Evolutionary conservation across 2,888 invertebrate genomes (phyloP).

Genomic region (Orthonychiurus folsomi): DNA sequence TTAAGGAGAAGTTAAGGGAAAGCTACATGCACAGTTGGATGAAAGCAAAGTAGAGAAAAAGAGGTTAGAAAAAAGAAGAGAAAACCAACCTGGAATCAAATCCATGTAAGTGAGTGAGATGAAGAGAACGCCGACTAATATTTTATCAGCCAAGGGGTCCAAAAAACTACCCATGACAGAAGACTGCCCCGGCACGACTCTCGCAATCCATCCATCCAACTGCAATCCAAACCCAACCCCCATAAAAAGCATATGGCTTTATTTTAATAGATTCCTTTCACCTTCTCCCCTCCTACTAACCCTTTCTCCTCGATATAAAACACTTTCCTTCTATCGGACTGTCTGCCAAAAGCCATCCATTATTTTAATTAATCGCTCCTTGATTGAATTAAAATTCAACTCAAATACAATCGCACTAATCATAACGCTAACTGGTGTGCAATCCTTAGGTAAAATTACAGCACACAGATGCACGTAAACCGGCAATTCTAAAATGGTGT

Average conservation of each 20-base stretch:
- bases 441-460: too few species aligned
- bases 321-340: too few species aligned
- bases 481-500: too few species aligned
- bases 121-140: slow-evolving; percentile 80
- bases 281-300: neutral
- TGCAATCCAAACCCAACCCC: slow-evolving; percentile 45
- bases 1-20: too few species aligned
- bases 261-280: slow-evolving; percentile 1
- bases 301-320: too few species aligned
- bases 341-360: too few species aligned
- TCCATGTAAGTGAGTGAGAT: slow-evolving; percentile 75
- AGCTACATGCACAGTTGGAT: too few species aligned
- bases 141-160: slow-evolving; percentile 95
- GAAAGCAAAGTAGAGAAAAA: neutral
- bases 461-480: too few species aligned
- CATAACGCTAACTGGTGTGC: too few species aligned
- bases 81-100: slow-evolving; percentile 61
- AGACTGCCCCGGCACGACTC: slow-evolving; percentile 81
- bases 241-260: neutral
- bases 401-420: too few species aligned
- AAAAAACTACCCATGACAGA: slow-evolving; percentile 89
- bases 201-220: slow-evolving; percentile 94
- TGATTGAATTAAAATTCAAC: too few species aligned
- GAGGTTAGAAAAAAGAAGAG: neutral
- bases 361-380: too few species aligned